Evolutionary conservation across 2,113 vertebrate genomes (phyloP), one percentile per base, ranked within the genome.

Genomic region (Benitochromis conjunctus): DNA sequence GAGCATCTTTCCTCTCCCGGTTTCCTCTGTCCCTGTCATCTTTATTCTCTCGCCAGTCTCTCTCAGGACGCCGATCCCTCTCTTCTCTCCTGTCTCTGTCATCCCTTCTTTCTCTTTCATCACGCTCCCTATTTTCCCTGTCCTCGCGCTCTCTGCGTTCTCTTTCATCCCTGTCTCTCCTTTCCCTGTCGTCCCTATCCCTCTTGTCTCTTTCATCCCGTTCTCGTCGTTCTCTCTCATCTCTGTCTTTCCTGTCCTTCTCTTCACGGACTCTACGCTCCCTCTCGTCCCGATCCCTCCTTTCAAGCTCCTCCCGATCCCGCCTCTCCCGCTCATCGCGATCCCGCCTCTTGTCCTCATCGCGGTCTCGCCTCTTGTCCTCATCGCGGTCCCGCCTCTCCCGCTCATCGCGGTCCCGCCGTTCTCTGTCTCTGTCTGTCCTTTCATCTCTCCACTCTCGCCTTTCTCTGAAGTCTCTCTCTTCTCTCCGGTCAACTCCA

Each of bases 381-480:
- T 7, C 91, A 0, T 90, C 90, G 0, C 79, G 41, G 1, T 89
- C 85, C 1, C 4, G 80, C 5, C 89, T 8, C 18, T 90, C 84
- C 3, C 13, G 53, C 2, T 87, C 87, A 0, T 90, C 90, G 0
- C 79, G 38, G 1, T 89, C 84, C 1, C 5, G 80, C 1, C 89
- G 86, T 0, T 92, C 82, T 1, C 79, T 43, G 29, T 94, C 83
- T 0, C 69, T 38, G 38, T 94, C 92, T 3, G 43, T 86, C 19
- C 53, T 58, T 1, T 94, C 91, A 8, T 94, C 92, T 38, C 71
- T 92, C 89, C 81, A 79, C 14, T 94, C 93, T 24, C 89, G 82
- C 60, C 79, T 80, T 9, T 94, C 93, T 80, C 87, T 84, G 4
- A 41, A 58, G 41, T 92, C 93, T 79, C 85, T 79, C 5, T 90